Evolutionary conservation across 2,113 vertebrate species (phyloP).

Genomic region (Brachyistius frenatus): DNA sequence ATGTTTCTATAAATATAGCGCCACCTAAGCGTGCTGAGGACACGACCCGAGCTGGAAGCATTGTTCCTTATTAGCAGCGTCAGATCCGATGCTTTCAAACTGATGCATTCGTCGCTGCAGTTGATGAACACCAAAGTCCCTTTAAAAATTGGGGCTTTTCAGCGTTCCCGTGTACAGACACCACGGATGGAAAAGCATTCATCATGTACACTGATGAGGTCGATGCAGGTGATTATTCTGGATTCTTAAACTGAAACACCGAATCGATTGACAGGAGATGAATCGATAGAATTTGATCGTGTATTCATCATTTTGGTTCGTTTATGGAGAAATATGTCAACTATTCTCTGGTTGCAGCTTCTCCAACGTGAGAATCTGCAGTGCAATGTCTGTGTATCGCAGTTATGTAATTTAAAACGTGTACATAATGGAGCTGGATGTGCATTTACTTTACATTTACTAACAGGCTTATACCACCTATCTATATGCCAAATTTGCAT

Average conservation of each 20-base stretch:
- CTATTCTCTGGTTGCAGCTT: too few relatives aligned
- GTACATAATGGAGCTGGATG: too few relatives aligned
- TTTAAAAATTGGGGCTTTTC: slow-evolving; percentile 2
- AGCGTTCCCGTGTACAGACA: too few relatives aligned
- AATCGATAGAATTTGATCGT: neutral
- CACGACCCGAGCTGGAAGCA: slow-evolving; percentile 16
- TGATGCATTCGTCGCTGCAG: slow-evolving; percentile 10
- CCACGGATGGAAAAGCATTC: neutral
- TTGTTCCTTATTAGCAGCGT: neutral
- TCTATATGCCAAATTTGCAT: too few relatives aligned
- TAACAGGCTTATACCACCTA: too few relatives aligned
- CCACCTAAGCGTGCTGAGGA: slow-evolving; percentile 11
- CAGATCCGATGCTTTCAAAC: too few relatives aligned
- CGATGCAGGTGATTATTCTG: neutral
- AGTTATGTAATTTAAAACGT: too few relatives aligned
- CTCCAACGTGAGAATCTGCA: too few relatives aligned
- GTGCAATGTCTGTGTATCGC: too few relatives aligned
- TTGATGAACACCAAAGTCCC: slow-evolving; percentile 18
- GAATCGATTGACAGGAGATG: too few relatives aligned
- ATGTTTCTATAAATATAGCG: slow-evolving; percentile 22
- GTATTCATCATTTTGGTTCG: neutral
- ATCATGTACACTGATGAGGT: neutral
- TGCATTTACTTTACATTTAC: too few relatives aligned
- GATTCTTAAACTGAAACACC: neutral
- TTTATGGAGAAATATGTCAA: too few relatives aligned